Evolutionary conservation across 2,888 invertebrate species (phyloP), one percentile per base, ranked within the genome.

Genomic region (Thymelicus lineola): DNA sequence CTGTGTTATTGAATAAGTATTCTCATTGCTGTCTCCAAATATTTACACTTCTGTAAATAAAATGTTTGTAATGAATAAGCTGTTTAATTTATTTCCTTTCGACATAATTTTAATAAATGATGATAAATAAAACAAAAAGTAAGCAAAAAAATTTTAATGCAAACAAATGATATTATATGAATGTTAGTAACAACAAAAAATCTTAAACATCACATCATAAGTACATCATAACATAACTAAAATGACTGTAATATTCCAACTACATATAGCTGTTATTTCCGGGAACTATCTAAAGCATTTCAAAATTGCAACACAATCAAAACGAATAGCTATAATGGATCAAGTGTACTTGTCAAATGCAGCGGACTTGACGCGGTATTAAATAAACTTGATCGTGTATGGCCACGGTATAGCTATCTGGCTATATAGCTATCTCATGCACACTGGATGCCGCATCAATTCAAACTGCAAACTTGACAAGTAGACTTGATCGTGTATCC

Each of bases 21-120:
- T 83, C 79, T 82, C 79, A 82, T 80, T 77, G 28, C 66, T 59
- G 66, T 50, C 50, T 66, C 58, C 46, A 9, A 59, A 48, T 80
- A 81, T 88, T 86, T 88, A 86, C 86, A 88, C 80, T 85, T 86
- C 82, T 88, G 87, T 88, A 87, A 89, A 89, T 88, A 88, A 88
- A 88, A 84, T 77, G 81, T 81, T 80, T 79, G 78, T 79, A 81
- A 80, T 74, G 73, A 72, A 36, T 64, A 14, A 70, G 66, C 73
- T 60, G 17, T 53, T 53, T 20, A n/a, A 28, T 48, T 55, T 20
- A 14, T 1, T 20, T 2, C 15, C 10, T 10, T 6, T 12, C 28
- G 2, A 12, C 15, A 17, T 15, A 45, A 3, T 12, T 35, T 28
- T 61, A 46, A 28, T 14, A 61, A 5, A 6, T 59, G 12, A 9